phyloP scores from a whole-genome alignment of 2,888 invertebrate genomes.

The Euplexia lucipara region DNA sequence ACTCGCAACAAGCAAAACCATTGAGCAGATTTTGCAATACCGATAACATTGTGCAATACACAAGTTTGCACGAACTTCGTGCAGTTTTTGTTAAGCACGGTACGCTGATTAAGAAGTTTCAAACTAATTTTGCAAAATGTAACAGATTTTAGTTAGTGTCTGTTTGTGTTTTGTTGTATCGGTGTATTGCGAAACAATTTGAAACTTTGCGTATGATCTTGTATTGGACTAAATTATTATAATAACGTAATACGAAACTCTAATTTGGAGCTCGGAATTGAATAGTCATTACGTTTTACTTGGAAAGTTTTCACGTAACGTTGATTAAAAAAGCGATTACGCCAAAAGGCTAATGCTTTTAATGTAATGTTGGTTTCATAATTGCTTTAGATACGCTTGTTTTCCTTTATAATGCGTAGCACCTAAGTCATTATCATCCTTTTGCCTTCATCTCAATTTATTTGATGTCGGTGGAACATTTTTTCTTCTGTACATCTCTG shows the following conservation, averaged over 20 bases:
- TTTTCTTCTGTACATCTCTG: too few species aligned
- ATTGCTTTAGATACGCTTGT: too few species aligned
- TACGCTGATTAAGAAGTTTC: constrained; percentile 60
- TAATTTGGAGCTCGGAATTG: background rate
- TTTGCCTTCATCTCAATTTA: too few species aligned
- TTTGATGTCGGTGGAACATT: too few species aligned
- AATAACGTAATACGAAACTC: too few species aligned
- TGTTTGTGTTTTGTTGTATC: constrained; percentile 42
- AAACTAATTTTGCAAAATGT: constrained; percentile 61
- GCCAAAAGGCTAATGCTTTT: too few species aligned
- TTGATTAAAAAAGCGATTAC: too few species aligned
- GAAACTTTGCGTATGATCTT: constrained; percentile 15
- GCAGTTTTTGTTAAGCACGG: constrained; percentile 52
- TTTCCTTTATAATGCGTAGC: too few species aligned
- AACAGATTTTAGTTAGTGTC: constrained; percentile 42
- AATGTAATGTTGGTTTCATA: too few species aligned
- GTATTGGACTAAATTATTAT: background rate
- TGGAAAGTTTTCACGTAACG: too few species aligned
- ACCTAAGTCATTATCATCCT: too few species aligned
- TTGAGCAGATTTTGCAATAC: constrained; percentile 47
- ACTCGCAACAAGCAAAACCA: constrained; percentile 44
- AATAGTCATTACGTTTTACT: too few species aligned
- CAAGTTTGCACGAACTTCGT: constrained; percentile 53
- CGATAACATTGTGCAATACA: constrained; percentile 62
- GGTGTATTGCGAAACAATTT: constrained; percentile 32